Evolutionary conservation across 2,797 vertebrate species (phyloP).

Genomic region (Nyctibius grandis): DNA sequence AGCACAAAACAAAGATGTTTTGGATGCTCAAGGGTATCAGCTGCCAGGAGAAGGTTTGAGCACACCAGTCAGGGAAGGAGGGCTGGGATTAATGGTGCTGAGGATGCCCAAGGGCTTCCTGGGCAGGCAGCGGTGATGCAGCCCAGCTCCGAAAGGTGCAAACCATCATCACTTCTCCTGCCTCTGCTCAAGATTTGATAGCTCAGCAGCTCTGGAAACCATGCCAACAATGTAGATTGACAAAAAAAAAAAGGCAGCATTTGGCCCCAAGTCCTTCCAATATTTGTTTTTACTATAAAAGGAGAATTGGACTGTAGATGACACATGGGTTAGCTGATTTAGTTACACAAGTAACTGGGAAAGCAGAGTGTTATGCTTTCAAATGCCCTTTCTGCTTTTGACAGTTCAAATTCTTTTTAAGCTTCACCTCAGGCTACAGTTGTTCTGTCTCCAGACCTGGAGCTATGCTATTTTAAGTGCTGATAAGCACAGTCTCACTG

Average conservation of each 20-base stretch:
- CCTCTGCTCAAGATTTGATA: background rate
- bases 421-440: background rate
- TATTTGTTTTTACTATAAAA: constrained; percentile 50
- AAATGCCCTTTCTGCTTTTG: background rate
- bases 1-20: no score
- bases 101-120: background rate
- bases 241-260: background rate
- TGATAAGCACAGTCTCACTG: background rate
- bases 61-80: no score
- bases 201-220: background rate
- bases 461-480: fast-evolving
- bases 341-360: background rate
- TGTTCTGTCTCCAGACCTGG: background rate
- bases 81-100: fast-evolving
- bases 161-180: fast-evolving
- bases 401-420: background rate
- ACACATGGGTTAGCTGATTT: background rate
- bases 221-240: background rate
- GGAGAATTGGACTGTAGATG: background rate
- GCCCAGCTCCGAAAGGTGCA: background rate
- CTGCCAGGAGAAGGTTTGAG: no score
- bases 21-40: no score
- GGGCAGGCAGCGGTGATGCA: background rate
- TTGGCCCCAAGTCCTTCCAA: background rate
- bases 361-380: background rate